Evolutionary conservation across 2,888 invertebrate genomes (phyloP).

Genomic region (Polietes domitor): DNA sequence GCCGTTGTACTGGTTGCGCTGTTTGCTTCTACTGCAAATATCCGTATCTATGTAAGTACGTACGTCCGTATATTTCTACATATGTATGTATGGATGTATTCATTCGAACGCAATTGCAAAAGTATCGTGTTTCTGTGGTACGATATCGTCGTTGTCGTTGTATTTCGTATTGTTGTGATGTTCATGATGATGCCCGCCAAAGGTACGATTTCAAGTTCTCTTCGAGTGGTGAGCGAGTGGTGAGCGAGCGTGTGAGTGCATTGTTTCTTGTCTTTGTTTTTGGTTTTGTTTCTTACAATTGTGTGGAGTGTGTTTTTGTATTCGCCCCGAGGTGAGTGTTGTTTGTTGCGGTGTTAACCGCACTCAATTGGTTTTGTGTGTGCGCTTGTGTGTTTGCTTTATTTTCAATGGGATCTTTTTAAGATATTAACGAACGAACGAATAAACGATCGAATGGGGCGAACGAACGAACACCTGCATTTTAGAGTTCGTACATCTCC

Average conservation of each 20-base stretch:
- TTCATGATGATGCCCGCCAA: too few relatives aligned
- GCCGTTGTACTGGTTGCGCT: conserved; percentile 9
- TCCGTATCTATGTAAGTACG: too few relatives aligned
- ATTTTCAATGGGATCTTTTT: background rate
- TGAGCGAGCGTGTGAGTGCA: background rate
- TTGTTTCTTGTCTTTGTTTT: background rate
- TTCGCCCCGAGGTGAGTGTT: too few relatives aligned
- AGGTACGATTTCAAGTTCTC: background rate
- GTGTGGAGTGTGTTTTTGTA: conserved; percentile 20
- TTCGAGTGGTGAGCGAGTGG: conserved; percentile 1
- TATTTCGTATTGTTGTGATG: conserved; percentile 39
- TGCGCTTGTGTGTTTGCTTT: background rate
- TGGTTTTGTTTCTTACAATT: conserved; percentile 26
- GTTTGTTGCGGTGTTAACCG: background rate
- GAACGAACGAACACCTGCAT: conserved; percentile 59
- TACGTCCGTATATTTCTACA: too few relatives aligned
- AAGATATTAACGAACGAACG: too few relatives aligned
- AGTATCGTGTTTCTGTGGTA: conserved; percentile 46
- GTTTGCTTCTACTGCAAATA: background rate
- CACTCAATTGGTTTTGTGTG: background rate
- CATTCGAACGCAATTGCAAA: conserved; percentile 46
- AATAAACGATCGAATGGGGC: background rate
- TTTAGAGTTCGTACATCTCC: conserved; percentile 21
- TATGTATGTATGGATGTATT: background rate
- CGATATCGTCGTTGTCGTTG: background rate